These are phyloP conservation scores for Enteromius radiatus DNA, from an alignment of 2,797 vertebrate genomes.

Conservation along the genomic window DNA sequence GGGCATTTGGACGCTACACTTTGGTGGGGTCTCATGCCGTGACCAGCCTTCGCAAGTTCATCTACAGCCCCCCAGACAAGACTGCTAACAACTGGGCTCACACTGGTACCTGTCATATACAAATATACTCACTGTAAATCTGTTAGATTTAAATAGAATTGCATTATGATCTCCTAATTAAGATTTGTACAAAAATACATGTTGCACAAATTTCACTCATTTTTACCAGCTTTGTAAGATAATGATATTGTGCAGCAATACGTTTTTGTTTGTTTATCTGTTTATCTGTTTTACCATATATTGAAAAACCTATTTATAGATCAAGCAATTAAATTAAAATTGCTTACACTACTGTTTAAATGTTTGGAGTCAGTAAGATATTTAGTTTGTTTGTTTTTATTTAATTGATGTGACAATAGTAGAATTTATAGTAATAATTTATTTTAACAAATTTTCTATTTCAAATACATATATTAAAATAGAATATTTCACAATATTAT, in stretches of 20 bases:
- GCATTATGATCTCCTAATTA: background rate
- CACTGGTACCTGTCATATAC: conserved; percentile 74
- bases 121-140: background rate
- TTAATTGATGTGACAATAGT: background rate
- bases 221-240: background rate
- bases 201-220: background rate
- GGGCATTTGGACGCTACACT: conserved; percentile 94
- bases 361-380: background rate
- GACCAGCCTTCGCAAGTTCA: conserved; percentile 87
- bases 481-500: background rate
- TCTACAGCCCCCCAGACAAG: conserved; percentile 87
- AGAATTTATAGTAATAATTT: no score
- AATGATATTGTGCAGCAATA: background rate
- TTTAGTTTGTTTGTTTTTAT: background rate
- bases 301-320: background rate
- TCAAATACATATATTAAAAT: background rate
- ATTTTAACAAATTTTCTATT: background rate
- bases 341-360: background rate
- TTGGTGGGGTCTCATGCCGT: conserved; percentile 93
- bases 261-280: background rate
- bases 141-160: background rate
- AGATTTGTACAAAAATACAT: background rate
- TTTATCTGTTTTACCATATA: background rate
- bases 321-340: background rate
- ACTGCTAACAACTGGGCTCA: conserved; percentile 82